These are phyloP conservation scores for Philereme transversata DNA, from an alignment of 2,888 invertebrate species.

Conservation along the genomic window DNA sequence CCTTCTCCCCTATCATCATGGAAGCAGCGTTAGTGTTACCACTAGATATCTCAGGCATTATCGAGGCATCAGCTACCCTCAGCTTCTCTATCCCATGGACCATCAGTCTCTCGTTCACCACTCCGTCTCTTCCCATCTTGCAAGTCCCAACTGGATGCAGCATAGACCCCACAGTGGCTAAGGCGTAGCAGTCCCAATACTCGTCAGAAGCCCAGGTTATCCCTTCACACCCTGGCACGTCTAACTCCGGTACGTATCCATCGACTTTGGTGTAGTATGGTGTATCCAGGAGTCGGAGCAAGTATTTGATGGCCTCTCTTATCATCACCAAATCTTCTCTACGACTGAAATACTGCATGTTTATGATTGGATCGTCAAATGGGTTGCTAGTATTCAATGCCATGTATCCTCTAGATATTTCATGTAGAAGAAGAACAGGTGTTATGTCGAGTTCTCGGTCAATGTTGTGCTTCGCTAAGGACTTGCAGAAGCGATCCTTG, in stretches of 20 bases:
- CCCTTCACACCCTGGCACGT: constrained; percentile 80
- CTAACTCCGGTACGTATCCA: constrained; percentile 50
- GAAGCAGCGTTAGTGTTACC: constrained; percentile 71
- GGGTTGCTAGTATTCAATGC: constrained; percentile 60
- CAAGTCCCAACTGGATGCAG: constrained; percentile 84
- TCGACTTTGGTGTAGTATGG: constrained; percentile 54
- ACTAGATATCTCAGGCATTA: constrained; percentile 68
- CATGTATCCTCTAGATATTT: constrained; percentile 64
- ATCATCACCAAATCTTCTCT: constrained; percentile 52
- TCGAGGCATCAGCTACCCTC: constrained; percentile 68
- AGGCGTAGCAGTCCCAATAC: constrained; percentile 86
- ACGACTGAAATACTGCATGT: constrained; percentile 61
- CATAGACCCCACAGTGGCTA: constrained; percentile 81
- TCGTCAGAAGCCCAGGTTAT: constrained; percentile 77
- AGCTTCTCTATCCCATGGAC: constrained; percentile 61
- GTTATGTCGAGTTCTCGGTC: constrained; percentile 55
- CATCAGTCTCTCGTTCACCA: constrained; percentile 63
- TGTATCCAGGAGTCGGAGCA: constrained; percentile 55
- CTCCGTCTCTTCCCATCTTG: constrained; percentile 65
- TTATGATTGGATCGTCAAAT: constrained; percentile 61
- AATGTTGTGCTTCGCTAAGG: constrained; percentile 55
- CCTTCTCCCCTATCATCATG: constrained; percentile 77
- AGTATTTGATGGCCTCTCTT: constrained; percentile 58
- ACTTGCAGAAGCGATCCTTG: constrained; percentile 48
- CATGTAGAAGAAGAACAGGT: constrained; percentile 57